Base-by-base conservation (phyloP, 2,888 invertebrate species). In the Eremobia ochroleuca region DNA sequence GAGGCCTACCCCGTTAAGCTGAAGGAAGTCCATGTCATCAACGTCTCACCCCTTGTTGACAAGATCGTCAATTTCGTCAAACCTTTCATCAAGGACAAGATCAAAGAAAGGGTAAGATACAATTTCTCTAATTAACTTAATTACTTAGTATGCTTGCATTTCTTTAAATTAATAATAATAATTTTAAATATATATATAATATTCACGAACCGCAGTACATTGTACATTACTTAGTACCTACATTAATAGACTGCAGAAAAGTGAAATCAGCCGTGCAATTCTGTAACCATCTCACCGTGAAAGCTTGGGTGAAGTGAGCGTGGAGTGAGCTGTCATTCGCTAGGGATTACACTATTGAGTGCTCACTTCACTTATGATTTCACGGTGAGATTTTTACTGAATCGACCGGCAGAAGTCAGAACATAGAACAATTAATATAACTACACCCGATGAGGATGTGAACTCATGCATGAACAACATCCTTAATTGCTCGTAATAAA, bases 1-100 rank as follows among this genome's bases (percentile, higher is more conserved):
- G 98, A 99, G 96, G 98, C 98, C 8, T 99, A 98, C 93, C 98
- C 98, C 9, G 98, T 98, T 0, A 98, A 98, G 93, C 97, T 98
- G 90, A 98, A 98, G 94, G 98, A 98, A 94, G 98, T 98, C 46
- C 98, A 99, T 92, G 98, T 98, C 1, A 97, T 99, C 90, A 98
- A 99, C 92, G 98, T 98, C 6, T 98, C 98, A 2, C 98, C 98
- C 0, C 94, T 98, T 58, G 98, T 98, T 52, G 98, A 98, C 92
- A 98, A 98, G 82, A 98, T 98, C 85, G 97, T 98, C 88, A 98
- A 98, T 92, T 98, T 98, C 93, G 98, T 98, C 37, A 98, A 98
- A 92, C 98, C 98, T 0, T 98, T 98, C 96, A 96, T 99, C 85
- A 98, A 98, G 95, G 98, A 99, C 92, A 99, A 99, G 97, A 98